Evolutionary conservation across 2,888 invertebrate genomes (phyloP).

Genomic region (Amphipyra tragopoginis): DNA sequence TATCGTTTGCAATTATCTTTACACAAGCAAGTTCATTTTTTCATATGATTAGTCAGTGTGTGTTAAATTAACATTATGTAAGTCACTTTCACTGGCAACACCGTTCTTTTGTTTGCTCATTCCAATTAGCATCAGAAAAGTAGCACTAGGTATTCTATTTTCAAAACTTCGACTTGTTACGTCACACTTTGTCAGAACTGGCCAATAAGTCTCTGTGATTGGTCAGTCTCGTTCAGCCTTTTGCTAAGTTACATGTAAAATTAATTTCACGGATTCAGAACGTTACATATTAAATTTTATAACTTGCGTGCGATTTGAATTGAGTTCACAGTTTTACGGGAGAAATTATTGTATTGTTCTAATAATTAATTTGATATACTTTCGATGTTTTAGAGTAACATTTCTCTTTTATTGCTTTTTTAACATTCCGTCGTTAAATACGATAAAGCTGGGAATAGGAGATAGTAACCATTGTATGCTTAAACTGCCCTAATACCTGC

Average conservation of each 20-base stretch:
- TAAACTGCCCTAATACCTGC: too few relatives aligned
- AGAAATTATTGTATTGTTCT: slow-evolving; percentile 47
- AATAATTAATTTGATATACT: slow-evolving; percentile 40
- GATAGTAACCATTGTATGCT: too few relatives aligned
- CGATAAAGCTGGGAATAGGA: slow-evolving; percentile 1
- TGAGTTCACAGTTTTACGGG: slow-evolving; percentile 48
- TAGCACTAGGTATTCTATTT: slow-evolving; percentile 69
- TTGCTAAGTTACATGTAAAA: slow-evolving; percentile 39
- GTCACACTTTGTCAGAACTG: slow-evolving; percentile 38
- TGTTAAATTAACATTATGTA: slow-evolving; percentile 72
- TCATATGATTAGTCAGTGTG: slow-evolving; percentile 65
- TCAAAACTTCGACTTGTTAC: slow-evolving; percentile 51
- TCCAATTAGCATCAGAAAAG: slow-evolving; percentile 82
- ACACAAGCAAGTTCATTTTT: slow-evolving; percentile 44
- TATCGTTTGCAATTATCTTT: slow-evolving; percentile 44
- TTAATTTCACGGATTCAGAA: slow-evolving; percentile 48
- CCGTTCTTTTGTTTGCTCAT: slow-evolving; percentile 73
- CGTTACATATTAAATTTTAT: slow-evolving; percentile 48
- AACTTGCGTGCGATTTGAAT: slow-evolving; percentile 44
- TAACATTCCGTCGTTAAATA: slow-evolving; percentile 1
- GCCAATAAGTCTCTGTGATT: slow-evolving; percentile 20
- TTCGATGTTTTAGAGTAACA: slow-evolving; percentile 39
- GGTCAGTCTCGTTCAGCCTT: slow-evolving; percentile 24
- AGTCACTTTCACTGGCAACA: slow-evolving; percentile 78
- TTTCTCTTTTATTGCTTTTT: slow-evolving; percentile 51